Evolutionary conservation across 2,113 vertebrate species (phyloP).

Genomic region (Phycodurus eques): DNA sequence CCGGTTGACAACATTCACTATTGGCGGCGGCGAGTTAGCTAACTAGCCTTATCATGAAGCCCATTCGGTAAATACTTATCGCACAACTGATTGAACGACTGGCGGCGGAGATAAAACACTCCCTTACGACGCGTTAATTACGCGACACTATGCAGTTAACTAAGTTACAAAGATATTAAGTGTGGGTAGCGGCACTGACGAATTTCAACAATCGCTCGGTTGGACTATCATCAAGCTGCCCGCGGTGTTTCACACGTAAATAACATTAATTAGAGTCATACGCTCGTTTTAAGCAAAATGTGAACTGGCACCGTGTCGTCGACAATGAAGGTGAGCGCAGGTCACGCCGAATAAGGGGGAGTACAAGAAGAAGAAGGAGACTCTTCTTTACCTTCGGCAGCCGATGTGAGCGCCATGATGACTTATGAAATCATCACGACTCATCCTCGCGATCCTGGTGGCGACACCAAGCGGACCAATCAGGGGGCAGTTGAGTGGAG

Average conservation of each 20-base stretch:
- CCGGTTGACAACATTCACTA: not conserved
- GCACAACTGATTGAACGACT: slow-evolving; percentile 5
- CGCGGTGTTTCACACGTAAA: slow-evolving; percentile 5
- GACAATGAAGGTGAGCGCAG: accelerated
- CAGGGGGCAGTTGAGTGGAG: not conserved
- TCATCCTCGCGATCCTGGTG: slow-evolving; percentile 28
- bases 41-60: slow-evolving; percentile 54
- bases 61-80: slow-evolving; percentile 49
- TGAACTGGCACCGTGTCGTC: not conserved
- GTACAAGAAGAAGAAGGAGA: slow-evolving; percentile 17
- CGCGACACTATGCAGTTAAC: not conserved
- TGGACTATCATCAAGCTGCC: slow-evolving; percentile 18
- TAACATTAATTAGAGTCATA: slow-evolving; percentile 6
- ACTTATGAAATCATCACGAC: slow-evolving; percentile 72
- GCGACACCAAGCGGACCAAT: slow-evolving; percentile 56
- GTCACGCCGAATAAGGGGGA: not conserved
- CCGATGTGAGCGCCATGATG: slow-evolving; percentile 75
- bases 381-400: slow-evolving; percentile 67
- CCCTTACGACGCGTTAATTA: not conserved
- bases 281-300: not conserved
- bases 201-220: not conserved
- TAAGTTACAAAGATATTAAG: not conserved
- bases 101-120: slow-evolving; percentile 25
- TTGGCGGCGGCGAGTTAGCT: slow-evolving; percentile 9
- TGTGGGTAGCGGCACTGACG: not conserved